phyloP scores from a whole-genome alignment of 2,797 vertebrate species.

The Gorsachius magnificus region DNA sequence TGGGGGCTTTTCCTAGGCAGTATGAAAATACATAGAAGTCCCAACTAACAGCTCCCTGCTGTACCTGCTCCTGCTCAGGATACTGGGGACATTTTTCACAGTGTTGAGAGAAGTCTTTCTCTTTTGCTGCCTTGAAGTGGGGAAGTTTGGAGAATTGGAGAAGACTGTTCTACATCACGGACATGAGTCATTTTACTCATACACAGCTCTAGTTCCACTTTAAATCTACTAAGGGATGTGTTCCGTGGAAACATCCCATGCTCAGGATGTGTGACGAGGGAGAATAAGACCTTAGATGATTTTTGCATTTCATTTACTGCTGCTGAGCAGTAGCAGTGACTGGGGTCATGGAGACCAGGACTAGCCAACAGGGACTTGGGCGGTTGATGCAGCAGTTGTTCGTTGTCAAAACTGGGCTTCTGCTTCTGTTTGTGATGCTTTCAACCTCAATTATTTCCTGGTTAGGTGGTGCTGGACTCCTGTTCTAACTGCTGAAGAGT shows the following conservation, averaged over 20 bases:
- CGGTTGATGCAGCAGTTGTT: not conserved
- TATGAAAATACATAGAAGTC: not conserved
- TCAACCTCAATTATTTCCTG: not conserved
- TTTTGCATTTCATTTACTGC: not conserved
- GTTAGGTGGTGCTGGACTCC: not conserved
- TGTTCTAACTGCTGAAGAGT: not conserved
- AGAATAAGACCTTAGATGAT: not conserved
- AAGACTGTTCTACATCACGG: not conserved
- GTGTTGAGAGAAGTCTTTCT: not conserved
- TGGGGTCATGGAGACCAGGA: not conserved
- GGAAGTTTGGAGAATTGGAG: not conserved
- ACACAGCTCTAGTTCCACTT: not conserved
- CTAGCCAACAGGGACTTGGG: not conserved
- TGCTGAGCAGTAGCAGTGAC: not conserved
- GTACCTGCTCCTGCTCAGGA: not conserved
- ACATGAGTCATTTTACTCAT: not conserved
- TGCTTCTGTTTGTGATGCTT: not conserved
- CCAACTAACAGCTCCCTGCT: not conserved
- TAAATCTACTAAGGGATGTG: not conserved
- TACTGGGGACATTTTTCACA: not conserved
- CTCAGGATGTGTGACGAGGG: not conserved
- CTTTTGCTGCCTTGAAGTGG: not conserved
- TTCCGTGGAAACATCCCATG: not conserved
- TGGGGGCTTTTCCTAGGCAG: not conserved
- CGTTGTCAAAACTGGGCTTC: not conserved